Conservation (phyloP, 2,888 invertebrate genomes). For the Mesodorylaimus sp. region DNA sequence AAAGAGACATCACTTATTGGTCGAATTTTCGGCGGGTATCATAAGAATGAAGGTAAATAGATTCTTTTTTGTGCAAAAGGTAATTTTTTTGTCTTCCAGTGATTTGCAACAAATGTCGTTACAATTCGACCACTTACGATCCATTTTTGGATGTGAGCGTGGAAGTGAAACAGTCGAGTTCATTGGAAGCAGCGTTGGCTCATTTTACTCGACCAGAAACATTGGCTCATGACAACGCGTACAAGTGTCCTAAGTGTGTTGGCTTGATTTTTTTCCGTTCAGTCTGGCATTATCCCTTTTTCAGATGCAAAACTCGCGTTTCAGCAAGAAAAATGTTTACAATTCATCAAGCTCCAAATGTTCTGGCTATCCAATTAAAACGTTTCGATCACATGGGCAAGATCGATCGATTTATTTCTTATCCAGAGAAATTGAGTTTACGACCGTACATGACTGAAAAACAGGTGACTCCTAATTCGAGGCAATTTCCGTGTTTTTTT, state of each 20-base stretch:
- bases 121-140: slow-evolving; percentile 82
- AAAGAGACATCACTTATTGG: slow-evolving; percentile 88
- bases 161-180: slow-evolving; percentile 50
- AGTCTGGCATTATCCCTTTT: too few species aligned
- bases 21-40: slow-evolving; percentile 87
- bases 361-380: slow-evolving; percentile 79
- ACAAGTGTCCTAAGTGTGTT: slow-evolving; percentile 59
- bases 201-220: slow-evolving; percentile 73
- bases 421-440: slow-evolving; percentile 45
- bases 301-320: slow-evolving; percentile 65
- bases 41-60: slow-evolving; percentile 60
- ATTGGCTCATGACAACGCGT: slow-evolving; percentile 61
- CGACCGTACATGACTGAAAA: slow-evolving; percentile 12
- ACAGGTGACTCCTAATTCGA: too few species aligned
- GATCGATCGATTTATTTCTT: slow-evolving; percentile 62
- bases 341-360: slow-evolving; percentile 72
- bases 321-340: slow-evolving; percentile 82
- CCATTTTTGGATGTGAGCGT: slow-evolving; percentile 82
- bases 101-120: slow-evolving; percentile 65
- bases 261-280: too few species aligned
- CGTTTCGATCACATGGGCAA: slow-evolving; percentile 47
- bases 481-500: too few species aligned
- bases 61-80: too few species aligned
- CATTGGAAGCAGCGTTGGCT: slow-evolving; percentile 69
- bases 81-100: slow-evolving; percentile 47